phyloP scores from a whole-genome alignment of 2,888 invertebrate genomes.

The Drosophila paracracens region DNA sequence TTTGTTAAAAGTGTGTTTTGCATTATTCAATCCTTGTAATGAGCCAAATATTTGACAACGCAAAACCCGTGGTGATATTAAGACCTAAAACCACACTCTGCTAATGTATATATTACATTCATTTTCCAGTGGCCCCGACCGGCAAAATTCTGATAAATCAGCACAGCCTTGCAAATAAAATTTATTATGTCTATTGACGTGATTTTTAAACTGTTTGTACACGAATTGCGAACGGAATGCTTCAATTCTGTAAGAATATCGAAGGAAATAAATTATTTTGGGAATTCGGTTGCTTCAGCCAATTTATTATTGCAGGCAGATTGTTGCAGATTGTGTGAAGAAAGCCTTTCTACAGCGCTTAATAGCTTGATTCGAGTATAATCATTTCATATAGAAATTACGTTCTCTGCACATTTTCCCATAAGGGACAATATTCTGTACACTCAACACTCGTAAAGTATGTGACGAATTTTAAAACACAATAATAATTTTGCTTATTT shows the following conservation, averaged over 20 bases:
- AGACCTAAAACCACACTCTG: conserved; percentile 30
- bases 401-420: background rate
- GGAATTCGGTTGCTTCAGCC: background rate
- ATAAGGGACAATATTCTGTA: background rate
- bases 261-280: background rate
- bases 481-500: background rate
- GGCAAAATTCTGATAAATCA: conserved; percentile 15
- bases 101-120: conserved; percentile 51
- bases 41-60: conserved; percentile 66
- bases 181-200: background rate
- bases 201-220: background rate
- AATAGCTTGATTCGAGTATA: background rate
- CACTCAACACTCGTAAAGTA: background rate
- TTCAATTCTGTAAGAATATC: background rate
- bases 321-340: background rate
- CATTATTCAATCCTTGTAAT: conserved; percentile 76
- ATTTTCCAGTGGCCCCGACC: conserved; percentile 43
- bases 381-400: too few relatives aligned
- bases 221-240: background rate
- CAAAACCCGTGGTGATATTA: conserved; percentile 13
- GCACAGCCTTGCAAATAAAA: conserved; percentile 36
- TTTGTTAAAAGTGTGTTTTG: conserved; percentile 24
- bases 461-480: background rate
- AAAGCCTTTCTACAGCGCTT: background rate
- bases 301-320: too few relatives aligned